Evolutionary conservation across 2,797 vertebrate genomes (phyloP), one percentile per base, ranked within the genome.

Genomic region (Sebastes elongatus): DNA sequence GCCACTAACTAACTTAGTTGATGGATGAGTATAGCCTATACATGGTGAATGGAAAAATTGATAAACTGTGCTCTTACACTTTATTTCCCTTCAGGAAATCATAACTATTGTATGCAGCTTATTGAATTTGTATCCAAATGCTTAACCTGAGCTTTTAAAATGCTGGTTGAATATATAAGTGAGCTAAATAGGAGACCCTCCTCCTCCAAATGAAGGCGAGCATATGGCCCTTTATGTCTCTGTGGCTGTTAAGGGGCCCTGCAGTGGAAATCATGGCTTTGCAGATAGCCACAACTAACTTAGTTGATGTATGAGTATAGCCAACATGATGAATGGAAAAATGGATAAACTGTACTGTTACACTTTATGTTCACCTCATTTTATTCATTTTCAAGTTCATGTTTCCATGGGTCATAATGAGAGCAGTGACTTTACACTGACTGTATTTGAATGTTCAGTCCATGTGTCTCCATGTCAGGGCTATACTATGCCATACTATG

Each of bases 231-330:
- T 80, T 71, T 64, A 38, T 38, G 35, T 38, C 35, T 38, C 35
- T 38, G 11, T 38, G 35, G 33, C 22, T 57, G 42, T 14, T 77
- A 9, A 79, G 83, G 84, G 84, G 83, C 89, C 86, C 74, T 85
- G 88, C 88, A 73, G 86, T 80, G 80, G 84, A 86, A 68, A 66
- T 78, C 78, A 71, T 76, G 83, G 70, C 76, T 86, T 9, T 76
- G 61, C 66, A 78, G 81, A 62, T 60, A 27, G 5, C 27, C 27
- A 27, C 27, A 62, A 38, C 35, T 49, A 82, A 90, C 87, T 89
- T 92, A 89, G 6, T 72, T 33, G 6, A 30, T 63, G 53, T 18
- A 62, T 53, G 69, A 76, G 10, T 33, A 14, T 38, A 30, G 56
- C 25, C 56, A 0, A 10, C 32, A 76, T 30, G 65, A 20, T 46